Evolutionary conservation across 2,113 vertebrate genomes (phyloP).

Genomic region (Corythaixoides concolor): DNA sequence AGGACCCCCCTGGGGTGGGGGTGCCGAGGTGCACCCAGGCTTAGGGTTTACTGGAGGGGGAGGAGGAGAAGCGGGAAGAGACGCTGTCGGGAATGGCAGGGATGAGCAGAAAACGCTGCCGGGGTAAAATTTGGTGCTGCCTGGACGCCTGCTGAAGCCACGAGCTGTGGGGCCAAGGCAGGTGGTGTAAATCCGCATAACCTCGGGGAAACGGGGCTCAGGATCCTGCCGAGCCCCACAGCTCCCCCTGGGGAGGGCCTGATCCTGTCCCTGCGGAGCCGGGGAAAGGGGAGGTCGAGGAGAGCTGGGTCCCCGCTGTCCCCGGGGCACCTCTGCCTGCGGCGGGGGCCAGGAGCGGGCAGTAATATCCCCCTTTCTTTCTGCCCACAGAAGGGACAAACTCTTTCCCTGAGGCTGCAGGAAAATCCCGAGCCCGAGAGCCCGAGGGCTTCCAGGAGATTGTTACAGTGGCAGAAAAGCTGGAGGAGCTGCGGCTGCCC

Average conservation of each 20-base stretch:
- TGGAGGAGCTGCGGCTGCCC: constrained; percentile 76
- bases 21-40: not conserved
- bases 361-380: constrained; percentile 64
- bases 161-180: not conserved
- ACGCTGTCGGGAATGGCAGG: not conserved
- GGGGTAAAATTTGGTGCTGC: not conserved
- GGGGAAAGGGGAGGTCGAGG: not conserved
- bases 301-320: not conserved
- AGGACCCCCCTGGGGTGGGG: not conserved
- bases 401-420: constrained; percentile 70
- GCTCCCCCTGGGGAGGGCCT: not conserved
- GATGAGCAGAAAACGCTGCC: not conserved
- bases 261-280: not conserved
- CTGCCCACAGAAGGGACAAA: constrained; percentile 67
- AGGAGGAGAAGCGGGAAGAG: not conserved
- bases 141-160: not conserved
- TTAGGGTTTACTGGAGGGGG: not conserved
- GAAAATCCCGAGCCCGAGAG: constrained; percentile 67
- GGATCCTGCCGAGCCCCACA: not conserved
- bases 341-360: not conserved
- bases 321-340: not conserved
- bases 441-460: constrained; percentile 76
- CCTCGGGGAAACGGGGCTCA: not conserved
- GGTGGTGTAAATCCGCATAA: not conserved
- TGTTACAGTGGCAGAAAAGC: constrained; percentile 78